Evolutionary conservation across 1,140 invertebrate species (phyloP).

Genomic region (Ruditapes philippinarum): DNA sequence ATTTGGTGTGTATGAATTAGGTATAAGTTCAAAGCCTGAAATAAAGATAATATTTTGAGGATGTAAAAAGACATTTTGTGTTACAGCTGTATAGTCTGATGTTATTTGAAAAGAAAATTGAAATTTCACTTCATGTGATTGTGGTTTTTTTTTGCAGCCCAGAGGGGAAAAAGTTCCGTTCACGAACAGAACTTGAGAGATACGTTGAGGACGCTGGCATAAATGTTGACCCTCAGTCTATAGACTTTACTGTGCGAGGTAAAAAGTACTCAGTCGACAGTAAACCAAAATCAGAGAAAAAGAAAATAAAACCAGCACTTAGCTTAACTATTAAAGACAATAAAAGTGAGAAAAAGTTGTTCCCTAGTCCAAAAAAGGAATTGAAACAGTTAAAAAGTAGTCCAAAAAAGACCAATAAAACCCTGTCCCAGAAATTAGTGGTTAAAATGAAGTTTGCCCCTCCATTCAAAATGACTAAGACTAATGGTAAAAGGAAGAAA

Average conservation of each 20-base stretch:
- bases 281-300: not conserved
- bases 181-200: constrained; percentile 67
- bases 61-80: too few relatives aligned
- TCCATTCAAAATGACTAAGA: constrained; percentile 33
- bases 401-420: constrained; percentile 58
- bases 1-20: too few relatives aligned
- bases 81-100: too few relatives aligned
- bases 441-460: constrained; percentile 67
- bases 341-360: constrained; percentile 1
- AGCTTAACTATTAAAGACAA: not conserved
- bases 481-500: not conserved
- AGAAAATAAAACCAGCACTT: constrained; percentile 20
- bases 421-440: constrained; percentile 62
- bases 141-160: constrained; percentile 78
- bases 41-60: too few relatives aligned
- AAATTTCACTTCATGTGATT: too few relatives aligned
- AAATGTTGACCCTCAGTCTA: constrained; percentile 26
- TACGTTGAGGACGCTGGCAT: constrained; percentile 27
- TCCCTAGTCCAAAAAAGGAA: constrained; percentile 5
- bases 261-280: constrained; percentile 11
- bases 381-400: constrained; percentile 7
- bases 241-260: constrained; percentile 66
- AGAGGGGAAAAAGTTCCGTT: constrained; percentile 75
- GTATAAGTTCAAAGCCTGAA: too few relatives aligned
- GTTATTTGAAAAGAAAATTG: too few relatives aligned